A percentile compares a stretch with the other conserved stretches of the same genome.
Evolutionary conservation across 1,140 invertebrate species (phyloP).

Genomic region (Andrena cerasifolii): DNA sequence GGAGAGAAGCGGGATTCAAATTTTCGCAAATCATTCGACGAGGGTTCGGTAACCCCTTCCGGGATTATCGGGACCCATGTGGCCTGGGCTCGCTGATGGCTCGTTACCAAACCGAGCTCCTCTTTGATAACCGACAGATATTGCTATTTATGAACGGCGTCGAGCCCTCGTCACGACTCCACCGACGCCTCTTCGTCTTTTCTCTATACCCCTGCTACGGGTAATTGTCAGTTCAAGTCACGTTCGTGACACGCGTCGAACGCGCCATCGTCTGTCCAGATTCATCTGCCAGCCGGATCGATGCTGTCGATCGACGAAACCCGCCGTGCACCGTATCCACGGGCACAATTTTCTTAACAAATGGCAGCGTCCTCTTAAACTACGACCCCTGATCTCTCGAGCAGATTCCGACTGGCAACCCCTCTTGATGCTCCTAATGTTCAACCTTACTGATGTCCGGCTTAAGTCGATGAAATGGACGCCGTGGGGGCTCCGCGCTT

Average conservation of each 20-base stretch:
- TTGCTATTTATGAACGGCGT: constrained; percentile 79
- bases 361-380: constrained; percentile 23
- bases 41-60: constrained; percentile 39
- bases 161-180: constrained; percentile 50
- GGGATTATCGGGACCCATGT: constrained; percentile 81
- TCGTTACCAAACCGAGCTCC: constrained; percentile 77
- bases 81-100: constrained; percentile 77
- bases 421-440: constrained; percentile 21
- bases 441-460: constrained; percentile 66
- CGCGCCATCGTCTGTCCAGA: constrained; percentile 13
- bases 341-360: constrained; percentile 1
- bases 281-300: constrained; percentile 21
- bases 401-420: background rate
- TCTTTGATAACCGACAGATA: constrained; percentile 80
- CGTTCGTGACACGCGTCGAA: constrained; percentile 59
- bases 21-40: constrained; percentile 77
- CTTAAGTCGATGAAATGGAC: constrained; percentile 67
- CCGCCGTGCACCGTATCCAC: background rate
- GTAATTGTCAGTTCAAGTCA: constrained; percentile 51
- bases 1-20: constrained; percentile 70
- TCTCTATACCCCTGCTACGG: constrained; percentile 25
- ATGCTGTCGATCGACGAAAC: constrained; percentile 19
- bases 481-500: constrained; percentile 17
- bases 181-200: constrained; percentile 48
- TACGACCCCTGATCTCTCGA: constrained; percentile 22